These are phyloP conservation scores for Zaprionus bogoriensis DNA, from an alignment of 2,888 invertebrate genomes.

Conservation along the genomic window DNA sequence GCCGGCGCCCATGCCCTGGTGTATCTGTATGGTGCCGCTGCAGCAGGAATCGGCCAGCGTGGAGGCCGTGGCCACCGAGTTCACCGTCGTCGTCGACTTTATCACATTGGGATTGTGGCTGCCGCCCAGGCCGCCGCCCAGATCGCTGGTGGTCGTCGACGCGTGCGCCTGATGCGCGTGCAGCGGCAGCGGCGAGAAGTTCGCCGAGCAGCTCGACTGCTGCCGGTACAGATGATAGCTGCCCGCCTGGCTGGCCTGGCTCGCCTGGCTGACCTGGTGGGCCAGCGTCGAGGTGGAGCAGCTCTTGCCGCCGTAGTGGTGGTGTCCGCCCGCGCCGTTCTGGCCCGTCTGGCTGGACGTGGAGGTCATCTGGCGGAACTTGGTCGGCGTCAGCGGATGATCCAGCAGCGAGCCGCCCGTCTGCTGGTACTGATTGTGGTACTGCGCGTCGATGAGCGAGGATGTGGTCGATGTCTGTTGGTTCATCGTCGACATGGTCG, in stretches of 20 bases:
- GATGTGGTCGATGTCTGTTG: conserved; percentile 82
- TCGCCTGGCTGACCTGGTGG: conserved; percentile 50
- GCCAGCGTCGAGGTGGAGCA: conserved; percentile 76
- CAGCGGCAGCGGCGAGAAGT: conserved; percentile 81
- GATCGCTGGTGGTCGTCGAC: conserved; percentile 82
- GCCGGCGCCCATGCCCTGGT: conserved; percentile 79
- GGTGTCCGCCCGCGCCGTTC: conserved; percentile 52
- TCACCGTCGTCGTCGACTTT: conserved; percentile 82
- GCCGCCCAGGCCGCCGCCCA: conserved; percentile 78
- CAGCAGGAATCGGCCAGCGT: conserved; percentile 81
- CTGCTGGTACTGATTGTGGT: conserved; percentile 82
- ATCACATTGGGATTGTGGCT: conserved; percentile 81
- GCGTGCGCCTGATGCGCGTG: conserved; percentile 82
- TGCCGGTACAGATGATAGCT: conserved; percentile 80
- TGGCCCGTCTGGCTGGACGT: conserved; percentile 82
- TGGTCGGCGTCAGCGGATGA: conserved; percentile 82
- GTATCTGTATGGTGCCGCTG: conserved; percentile 79
- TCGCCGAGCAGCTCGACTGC: conserved; percentile 82
- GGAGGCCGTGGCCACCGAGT: conserved; percentile 81
- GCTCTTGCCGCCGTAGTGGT: conserved; percentile 54
- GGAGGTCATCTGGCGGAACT: conserved; percentile 81
- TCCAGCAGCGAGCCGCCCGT: conserved; percentile 82
- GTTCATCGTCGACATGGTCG: conserved; percentile 80
- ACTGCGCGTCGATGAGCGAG: conserved; percentile 81
- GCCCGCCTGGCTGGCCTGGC: conserved; percentile 48